Evolutionary conservation across 2,888 invertebrate genomes (phyloP).

Genomic region (Leptinotarsa haldemani): DNA sequence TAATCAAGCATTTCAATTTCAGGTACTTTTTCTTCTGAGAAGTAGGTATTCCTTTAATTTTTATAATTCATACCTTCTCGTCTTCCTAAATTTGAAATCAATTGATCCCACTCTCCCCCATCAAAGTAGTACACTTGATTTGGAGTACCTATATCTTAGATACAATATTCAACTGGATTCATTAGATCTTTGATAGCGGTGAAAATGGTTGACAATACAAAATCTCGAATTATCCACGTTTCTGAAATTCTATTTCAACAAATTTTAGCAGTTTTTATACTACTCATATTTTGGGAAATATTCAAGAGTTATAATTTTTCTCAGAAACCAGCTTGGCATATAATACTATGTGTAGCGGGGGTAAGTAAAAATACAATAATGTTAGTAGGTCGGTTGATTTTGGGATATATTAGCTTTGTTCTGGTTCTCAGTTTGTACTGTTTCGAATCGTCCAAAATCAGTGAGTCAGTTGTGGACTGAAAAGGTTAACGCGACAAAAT

Average conservation of each 20-base stretch:
- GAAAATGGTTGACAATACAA: slow-evolving; percentile 23
- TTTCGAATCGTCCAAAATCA: no score
- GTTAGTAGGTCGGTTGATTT: no score
- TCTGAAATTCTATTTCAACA: slow-evolving; percentile 47
- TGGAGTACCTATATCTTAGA: no score
- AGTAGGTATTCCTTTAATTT: no score
- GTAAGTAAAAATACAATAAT: slow-evolving; percentile 50
- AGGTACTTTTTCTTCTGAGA: no score
- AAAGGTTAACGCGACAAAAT: no score
- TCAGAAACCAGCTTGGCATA: slow-evolving; percentile 52
- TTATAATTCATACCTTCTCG: neutral
- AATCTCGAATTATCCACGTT: slow-evolving; percentile 36
- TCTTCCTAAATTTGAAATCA: neutral
- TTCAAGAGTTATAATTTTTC: slow-evolving; percentile 35
- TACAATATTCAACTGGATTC: no score
- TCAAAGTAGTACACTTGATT: neutral
- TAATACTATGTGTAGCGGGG: slow-evolving; percentile 55
- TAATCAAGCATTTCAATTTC: no score
- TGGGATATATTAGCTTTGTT: no score
- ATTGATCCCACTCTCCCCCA: neutral
- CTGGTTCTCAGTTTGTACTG: no score
- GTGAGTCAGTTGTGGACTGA: no score
- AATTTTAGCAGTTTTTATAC: slow-evolving; percentile 46
- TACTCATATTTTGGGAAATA: slow-evolving; percentile 49
- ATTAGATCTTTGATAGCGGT: neutral